A percentile compares a stretch with the other conserved stretches of the same genome.
phyloP scores from a whole-genome alignment of 2,888 invertebrate genomes.

The Oligia latruncula region DNA sequence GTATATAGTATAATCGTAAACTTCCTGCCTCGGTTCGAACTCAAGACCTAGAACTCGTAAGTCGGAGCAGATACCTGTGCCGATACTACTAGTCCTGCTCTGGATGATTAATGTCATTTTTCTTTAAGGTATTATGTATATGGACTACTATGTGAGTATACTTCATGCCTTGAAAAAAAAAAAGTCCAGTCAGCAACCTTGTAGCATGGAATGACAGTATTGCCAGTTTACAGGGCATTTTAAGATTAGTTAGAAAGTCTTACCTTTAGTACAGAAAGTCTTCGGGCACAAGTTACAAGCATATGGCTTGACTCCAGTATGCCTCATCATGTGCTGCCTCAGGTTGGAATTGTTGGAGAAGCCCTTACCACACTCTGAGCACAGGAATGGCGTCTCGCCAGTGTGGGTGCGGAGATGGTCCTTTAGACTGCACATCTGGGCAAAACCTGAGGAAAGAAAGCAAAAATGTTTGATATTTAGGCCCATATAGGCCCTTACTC shows the following conservation, averaged over 20 bases:
- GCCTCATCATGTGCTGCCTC: conserved; percentile 90
- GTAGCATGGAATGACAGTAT: not conserved
- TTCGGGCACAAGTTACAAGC: conserved; percentile 90
- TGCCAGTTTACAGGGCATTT: too few species aligned
- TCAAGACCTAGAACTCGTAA: too few species aligned
- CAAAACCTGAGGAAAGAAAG: conserved; percentile 80
- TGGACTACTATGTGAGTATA: not conserved
- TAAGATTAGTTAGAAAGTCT: not conserved
- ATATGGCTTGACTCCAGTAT: conserved; percentile 88
- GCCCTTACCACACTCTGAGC: conserved; percentile 89
- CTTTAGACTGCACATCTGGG: conserved; percentile 88
- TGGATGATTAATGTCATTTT: not conserved
- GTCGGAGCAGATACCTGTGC: too few species aligned
- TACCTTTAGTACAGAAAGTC: conserved; percentile 89
- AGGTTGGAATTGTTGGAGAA: conserved; percentile 90
- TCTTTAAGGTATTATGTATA: not conserved
- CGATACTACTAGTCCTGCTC: not conserved
- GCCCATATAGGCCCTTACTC: not conserved
- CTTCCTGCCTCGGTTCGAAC: too few species aligned
- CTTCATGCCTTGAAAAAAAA: not conserved
- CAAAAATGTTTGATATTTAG: not conserved
- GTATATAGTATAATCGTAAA: too few species aligned
- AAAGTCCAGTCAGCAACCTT: not conserved
- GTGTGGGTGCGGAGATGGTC: conserved; percentile 90
- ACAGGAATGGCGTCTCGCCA: conserved; percentile 89